These are phyloP conservation scores for Decapterus maruadsi DNA, from an alignment of 2,797 vertebrate genomes.

Conservation along the genomic window DNA sequence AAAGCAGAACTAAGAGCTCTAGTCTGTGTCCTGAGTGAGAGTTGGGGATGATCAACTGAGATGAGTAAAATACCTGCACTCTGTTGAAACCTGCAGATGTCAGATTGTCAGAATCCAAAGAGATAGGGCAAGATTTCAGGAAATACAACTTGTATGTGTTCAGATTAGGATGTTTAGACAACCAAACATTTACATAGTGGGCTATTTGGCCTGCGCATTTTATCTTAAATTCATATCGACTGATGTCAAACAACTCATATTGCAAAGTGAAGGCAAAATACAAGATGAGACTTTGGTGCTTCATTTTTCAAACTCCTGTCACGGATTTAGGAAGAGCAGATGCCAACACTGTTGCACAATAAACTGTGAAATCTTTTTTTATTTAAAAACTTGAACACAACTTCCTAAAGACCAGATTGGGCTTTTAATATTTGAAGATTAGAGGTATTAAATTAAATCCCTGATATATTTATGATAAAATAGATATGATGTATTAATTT, in stretches of 20 bases:
- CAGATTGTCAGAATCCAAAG: constrained; percentile 32
- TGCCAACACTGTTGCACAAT: not conserved
- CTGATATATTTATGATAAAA: constrained; percentile 14
- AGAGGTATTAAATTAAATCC: constrained; percentile 3
- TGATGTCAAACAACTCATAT: constrained; percentile 4
- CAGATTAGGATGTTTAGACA: constrained; percentile 25
- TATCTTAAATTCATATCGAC: not conserved
- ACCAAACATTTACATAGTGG: not conserved
- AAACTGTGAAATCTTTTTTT: constrained; percentile 8
- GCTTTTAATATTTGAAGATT: constrained; percentile 2
- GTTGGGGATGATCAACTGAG: constrained; percentile 1
- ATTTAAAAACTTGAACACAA: not conserved
- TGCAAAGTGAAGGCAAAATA: not conserved
- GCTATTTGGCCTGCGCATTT: not conserved
- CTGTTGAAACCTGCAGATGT: constrained; percentile 42
- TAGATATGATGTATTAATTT: constrained; percentile 22
- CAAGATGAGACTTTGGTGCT: not conserved
- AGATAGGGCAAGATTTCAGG: constrained; percentile 30
- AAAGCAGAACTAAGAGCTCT: not conserved
- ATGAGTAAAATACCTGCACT: constrained; percentile 31
- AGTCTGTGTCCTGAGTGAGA: constrained; percentile 20
- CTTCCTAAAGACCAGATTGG: constrained; percentile 7
- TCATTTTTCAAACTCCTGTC: not conserved
- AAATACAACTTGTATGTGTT: not conserved
- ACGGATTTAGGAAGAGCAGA: not conserved